Conservation (phyloP, 1,140 invertebrate genomes). For the Magallana angulata region DNA sequence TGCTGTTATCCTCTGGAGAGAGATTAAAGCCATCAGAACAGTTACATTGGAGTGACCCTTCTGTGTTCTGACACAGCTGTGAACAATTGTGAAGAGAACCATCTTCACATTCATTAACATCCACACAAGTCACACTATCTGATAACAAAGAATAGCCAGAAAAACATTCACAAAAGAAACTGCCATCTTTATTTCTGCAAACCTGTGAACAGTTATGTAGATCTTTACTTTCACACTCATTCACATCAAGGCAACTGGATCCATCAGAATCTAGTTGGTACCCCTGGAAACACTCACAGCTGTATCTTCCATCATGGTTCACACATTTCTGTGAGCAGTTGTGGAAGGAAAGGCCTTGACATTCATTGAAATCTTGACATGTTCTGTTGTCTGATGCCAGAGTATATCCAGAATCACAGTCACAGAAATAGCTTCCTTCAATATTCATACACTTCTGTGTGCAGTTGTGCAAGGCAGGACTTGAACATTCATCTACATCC, state of each 20-base stretch:
- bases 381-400: conserved; percentile 15
- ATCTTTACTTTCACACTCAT: background rate
- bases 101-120: conserved; percentile 16
- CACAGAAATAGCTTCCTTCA: conserved; percentile 2
- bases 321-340: conserved; percentile 32
- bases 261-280: background rate
- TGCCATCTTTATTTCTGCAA: conserved; percentile 17
- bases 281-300: conserved; percentile 25
- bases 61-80: background rate
- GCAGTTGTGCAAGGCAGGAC: background rate
- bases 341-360: background rate
- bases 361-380: conserved; percentile 30
- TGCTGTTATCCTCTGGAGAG: background rate
- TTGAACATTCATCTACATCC: conserved; percentile 10
- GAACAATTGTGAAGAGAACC: background rate
- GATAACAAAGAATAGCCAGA: background rate
- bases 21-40: background rate
- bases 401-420: conserved; percentile 12
- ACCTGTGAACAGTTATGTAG: conserved; percentile 11
- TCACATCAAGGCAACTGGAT: background rate
- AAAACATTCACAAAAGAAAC: conserved; percentile 26
- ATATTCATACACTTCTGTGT: conserved; percentile 3
- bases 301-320: conserved; percentile 21
- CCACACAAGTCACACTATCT: background rate
- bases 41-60: background rate